Evolutionary conservation across 2,113 vertebrate species (phyloP).

Genomic region (Alces alces): DNA sequence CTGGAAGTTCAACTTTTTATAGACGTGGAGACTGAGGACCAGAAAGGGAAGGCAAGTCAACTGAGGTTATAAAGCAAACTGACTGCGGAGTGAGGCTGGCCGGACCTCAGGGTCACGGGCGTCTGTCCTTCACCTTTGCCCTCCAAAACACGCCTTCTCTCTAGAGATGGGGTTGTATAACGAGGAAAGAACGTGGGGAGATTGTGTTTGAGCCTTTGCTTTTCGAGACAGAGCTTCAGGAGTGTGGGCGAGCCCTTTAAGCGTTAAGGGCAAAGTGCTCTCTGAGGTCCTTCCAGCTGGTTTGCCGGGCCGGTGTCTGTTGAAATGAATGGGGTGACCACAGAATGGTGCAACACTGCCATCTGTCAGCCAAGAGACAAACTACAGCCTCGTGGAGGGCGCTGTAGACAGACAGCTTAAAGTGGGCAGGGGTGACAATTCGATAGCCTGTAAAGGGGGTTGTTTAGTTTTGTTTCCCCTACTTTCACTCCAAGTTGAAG

Average conservation of each 20-base stretch:
- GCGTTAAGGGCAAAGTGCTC: neutral
- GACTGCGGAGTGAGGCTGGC: neutral
- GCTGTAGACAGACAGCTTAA: fast-evolving
- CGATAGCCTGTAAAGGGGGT: neutral
- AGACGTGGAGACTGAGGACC: neutral
- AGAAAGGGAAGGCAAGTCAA: neutral
- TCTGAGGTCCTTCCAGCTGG: neutral
- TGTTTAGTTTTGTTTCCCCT: neutral
- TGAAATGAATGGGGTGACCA: neutral
- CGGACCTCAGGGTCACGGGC: too few relatives aligned
- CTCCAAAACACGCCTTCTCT: neutral
- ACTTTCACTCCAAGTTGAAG: neutral
- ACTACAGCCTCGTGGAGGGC: neutral
- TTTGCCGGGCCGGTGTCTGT: fast-evolving
- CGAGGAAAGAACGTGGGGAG: neutral
- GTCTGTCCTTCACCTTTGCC: neutral
- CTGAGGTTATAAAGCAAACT: neutral
- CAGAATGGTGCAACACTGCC: neutral
- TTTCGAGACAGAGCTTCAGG: neutral
- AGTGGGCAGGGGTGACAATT: fast-evolving
- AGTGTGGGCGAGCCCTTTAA: neutral
- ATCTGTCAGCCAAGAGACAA: neutral
- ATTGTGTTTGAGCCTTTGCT: neutral
- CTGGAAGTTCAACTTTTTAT: neutral
- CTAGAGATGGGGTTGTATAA: neutral